Conservation (phyloP, 2,113 vertebrate genomes). For the Lepisosteus oculatus region DNA sequence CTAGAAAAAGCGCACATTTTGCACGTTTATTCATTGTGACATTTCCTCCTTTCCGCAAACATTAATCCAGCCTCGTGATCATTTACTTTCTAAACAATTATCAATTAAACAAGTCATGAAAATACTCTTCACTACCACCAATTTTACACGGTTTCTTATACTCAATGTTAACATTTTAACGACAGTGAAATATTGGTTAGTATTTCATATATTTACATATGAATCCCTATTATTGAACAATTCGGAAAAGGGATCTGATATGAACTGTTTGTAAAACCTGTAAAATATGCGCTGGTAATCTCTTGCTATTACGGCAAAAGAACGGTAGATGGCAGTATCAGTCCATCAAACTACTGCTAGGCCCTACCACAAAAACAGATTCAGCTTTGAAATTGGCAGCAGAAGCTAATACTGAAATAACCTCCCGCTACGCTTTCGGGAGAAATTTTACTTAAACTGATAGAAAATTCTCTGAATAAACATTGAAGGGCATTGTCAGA, state of each 20-base stretch:
- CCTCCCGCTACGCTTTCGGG: background rate
- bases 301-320: rapidly evolving
- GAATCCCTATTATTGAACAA: no score
- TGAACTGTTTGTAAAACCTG: no score
- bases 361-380: background rate
- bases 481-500: no score
- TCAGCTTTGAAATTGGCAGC: background rate
- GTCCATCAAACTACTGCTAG: conserved; percentile 48
- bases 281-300: background rate
- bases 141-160: no score
- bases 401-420: background rate
- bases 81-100: background rate
- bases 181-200: no score
- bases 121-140: no score
- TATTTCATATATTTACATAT: no score
- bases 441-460: background rate
- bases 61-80: conserved; percentile 36
- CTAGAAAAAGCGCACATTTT: conserved; percentile 52
- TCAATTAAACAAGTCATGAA: no score
- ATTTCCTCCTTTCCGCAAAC: conserved; percentile 41
- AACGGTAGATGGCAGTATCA: conserved; percentile 85
- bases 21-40: background rate
- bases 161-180: no score
- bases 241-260: no score
- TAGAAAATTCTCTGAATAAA: background rate